phyloP scores from a whole-genome alignment of 2,113 vertebrate species.

The Leptodactylus fuscus region DNA sequence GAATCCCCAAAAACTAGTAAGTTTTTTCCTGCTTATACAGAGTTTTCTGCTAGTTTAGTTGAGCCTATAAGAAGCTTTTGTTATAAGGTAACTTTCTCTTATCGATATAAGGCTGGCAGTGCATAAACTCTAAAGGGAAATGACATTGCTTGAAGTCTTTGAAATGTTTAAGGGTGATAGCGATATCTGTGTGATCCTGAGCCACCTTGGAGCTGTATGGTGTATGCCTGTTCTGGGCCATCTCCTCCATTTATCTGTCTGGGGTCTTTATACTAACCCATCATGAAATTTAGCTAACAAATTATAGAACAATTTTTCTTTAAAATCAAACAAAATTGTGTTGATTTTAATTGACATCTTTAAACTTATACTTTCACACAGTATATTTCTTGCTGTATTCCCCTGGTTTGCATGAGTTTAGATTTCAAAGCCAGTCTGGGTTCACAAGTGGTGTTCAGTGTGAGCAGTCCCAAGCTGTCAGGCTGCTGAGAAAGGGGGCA shows the following conservation, averaged over 20 bases:
- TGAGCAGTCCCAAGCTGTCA: conserved; percentile 79
- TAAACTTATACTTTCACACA: conserved; percentile 1
- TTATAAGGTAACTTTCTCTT: conserved; percentile 82
- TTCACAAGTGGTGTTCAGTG: conserved; percentile 75
- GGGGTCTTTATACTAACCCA: conserved; percentile 46
- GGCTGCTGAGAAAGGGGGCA: conserved; percentile 76
- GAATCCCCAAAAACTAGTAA: conserved; percentile 99
- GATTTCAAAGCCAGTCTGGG: conserved; percentile 52
- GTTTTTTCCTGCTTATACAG: conserved; percentile 99
- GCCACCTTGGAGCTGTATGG: conserved; percentile 8
- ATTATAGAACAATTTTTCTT: conserved; percentile 14
- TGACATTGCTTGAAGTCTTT: conserved; percentile 79
- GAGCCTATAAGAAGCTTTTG: conserved; percentile 95
- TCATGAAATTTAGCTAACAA: conserved; percentile 22
- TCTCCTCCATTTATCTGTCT: conserved; percentile 20
- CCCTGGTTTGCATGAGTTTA: conserved; percentile 39
- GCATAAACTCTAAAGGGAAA: conserved; percentile 85
- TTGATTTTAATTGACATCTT: not conserved
- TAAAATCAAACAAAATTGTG: conserved; percentile 1
- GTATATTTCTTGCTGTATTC: conserved; percentile 22
- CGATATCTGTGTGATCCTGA: conserved; percentile 66
- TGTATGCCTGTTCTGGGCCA: conserved; percentile 1
- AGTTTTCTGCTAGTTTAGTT: conserved; percentile 99
- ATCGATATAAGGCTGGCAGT: conserved; percentile 86
- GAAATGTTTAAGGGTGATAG: conserved; percentile 86